Evolutionary conservation across 2,113 vertebrate species (phyloP).

Genomic region (Oxyruncus cristatus): DNA sequence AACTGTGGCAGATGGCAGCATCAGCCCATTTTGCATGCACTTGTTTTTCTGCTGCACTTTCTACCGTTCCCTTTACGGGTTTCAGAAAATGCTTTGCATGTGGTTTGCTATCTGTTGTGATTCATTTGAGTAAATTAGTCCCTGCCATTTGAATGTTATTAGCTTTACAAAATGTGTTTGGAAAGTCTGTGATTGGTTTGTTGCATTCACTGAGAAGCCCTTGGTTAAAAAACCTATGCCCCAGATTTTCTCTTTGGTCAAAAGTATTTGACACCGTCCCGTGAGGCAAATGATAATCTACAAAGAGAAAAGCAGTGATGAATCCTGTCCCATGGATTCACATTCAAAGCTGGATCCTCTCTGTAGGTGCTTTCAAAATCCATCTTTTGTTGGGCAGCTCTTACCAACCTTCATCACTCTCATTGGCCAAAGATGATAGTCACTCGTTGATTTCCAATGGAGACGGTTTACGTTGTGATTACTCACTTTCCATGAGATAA

Average conservation of each 20-base stretch:
- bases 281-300: not conserved
- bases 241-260: not conserved
- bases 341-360: not conserved
- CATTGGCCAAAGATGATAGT: not conserved
- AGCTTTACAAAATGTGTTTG: not conserved
- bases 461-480: not conserved
- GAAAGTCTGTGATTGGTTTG: not conserved
- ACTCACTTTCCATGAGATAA: not conserved
- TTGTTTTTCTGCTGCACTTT: not conserved
- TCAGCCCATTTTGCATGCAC: conserved; percentile 14
- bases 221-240: not conserved
- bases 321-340: not conserved
- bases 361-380: not conserved
- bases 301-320: not conserved
- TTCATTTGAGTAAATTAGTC: conserved; percentile 36
- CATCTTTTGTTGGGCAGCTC: not conserved
- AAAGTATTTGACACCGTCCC: not conserved
- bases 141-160: not conserved
- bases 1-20: conserved; percentile 37
- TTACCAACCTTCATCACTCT: not conserved
- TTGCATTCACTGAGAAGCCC: not conserved
- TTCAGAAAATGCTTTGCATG: conserved; percentile 28
- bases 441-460: not conserved
- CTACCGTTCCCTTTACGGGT: not conserved
- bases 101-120: not conserved